These are phyloP conservation scores for Morinoia aosen DNA, from an alignment of 2,888 invertebrate species.

Conservation along the genomic window DNA sequence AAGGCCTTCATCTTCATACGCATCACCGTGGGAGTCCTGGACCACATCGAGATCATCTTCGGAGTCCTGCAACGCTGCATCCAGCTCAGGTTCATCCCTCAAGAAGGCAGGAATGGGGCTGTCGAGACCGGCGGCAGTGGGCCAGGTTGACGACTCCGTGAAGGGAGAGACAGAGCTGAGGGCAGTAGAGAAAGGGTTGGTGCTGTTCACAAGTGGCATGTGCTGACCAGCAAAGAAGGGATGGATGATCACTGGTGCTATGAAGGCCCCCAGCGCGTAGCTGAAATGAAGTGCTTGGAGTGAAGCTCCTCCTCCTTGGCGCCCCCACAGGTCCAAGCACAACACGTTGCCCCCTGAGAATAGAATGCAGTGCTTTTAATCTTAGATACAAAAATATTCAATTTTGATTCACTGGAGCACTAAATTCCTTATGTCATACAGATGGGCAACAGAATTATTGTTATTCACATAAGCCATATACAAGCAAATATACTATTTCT, in stretches of 20 bases:
- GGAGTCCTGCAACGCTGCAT: neutral
- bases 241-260: constrained; percentile 72
- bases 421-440: neutral
- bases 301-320: constrained; percentile 70
- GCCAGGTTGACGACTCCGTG: neutral
- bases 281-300: constrained; percentile 73
- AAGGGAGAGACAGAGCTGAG: constrained; percentile 1
- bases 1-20: constrained; percentile 35
- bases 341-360: constrained; percentile 66
- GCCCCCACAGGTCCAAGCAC: constrained; percentile 68
- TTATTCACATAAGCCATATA: neutral
- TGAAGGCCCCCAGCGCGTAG: constrained; percentile 73
- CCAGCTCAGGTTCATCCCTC: neutral
- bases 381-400: neutral
- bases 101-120: neutral
- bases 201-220: neutral
- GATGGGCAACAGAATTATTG: neutral
- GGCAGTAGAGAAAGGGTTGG: neutral
- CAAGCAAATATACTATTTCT: too few relatives aligned
- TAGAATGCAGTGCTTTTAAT: neutral
- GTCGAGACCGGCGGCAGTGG: neutral
- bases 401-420: neutral
- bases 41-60: neutral
- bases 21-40: neutral
- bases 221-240: constrained; percentile 70